phyloP scores from a whole-genome alignment of 1,140 invertebrate species.

The Drosophila watanabei region DNA sequence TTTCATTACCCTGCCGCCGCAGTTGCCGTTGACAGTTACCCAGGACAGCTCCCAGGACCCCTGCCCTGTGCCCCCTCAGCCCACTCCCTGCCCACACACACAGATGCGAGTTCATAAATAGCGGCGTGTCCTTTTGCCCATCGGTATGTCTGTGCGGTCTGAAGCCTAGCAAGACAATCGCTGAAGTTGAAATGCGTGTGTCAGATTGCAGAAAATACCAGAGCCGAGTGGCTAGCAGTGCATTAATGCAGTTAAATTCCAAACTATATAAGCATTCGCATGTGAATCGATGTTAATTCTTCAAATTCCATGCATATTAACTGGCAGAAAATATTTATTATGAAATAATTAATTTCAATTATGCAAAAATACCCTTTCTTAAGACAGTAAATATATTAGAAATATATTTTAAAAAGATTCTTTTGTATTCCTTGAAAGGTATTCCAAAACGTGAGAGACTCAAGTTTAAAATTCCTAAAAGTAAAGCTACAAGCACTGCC shows the following conservation, averaged over 20 bases:
- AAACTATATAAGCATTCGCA: slow-evolving; percentile 3
- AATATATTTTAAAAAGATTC: too few species aligned
- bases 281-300: background rate
- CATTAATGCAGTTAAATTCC: slow-evolving; percentile 36
- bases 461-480: background rate
- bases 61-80: background rate
- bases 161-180: slow-evolving; percentile 36
- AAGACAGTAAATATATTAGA: background rate
- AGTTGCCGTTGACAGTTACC: slow-evolving; percentile 50
- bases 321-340: background rate
- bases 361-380: too few species aligned
- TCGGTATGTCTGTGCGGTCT: slow-evolving; percentile 6
- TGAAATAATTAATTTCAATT: background rate
- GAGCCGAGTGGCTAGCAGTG: slow-evolving; percentile 24
- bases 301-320: background rate
- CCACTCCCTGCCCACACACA: background rate
- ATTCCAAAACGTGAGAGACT: background rate
- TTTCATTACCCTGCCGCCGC: slow-evolving; percentile 42
- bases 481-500: background rate
- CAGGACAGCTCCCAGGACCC: background rate
- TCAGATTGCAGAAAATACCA: slow-evolving; percentile 46
- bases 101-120: slow-evolving; percentile 39
- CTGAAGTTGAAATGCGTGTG: slow-evolving; percentile 47
- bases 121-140: slow-evolving; percentile 18
- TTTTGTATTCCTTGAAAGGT: too few species aligned